phyloP scores from a whole-genome alignment of 2,888 invertebrate species.

The Lycocerus yunnanus region DNA sequence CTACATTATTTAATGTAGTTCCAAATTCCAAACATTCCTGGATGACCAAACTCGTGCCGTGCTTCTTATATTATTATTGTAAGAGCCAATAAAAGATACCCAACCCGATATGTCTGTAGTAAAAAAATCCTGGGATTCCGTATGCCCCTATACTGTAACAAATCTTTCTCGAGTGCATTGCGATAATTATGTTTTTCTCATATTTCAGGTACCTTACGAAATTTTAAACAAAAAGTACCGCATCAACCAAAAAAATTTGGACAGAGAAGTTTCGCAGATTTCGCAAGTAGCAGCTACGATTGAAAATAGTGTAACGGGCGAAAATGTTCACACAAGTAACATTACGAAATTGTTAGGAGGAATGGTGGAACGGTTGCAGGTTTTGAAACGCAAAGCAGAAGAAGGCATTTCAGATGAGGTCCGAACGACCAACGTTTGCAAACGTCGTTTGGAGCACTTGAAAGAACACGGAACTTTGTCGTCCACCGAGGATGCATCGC shows the following conservation, averaged over 20 bases:
- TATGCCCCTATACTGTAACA: too few species aligned
- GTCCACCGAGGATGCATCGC: constrained; percentile 49
- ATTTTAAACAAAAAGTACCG: constrained; percentile 96
- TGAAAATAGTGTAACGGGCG: constrained; percentile 72
- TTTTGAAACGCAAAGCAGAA: constrained; percentile 91
- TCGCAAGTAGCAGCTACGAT: constrained; percentile 78
- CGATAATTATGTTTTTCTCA: too few species aligned
- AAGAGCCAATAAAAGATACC: too few species aligned
- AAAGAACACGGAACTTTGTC: constrained; percentile 71
- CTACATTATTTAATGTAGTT: too few species aligned
- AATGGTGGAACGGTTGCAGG: constrained; percentile 85
- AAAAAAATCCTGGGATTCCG: too few species aligned
- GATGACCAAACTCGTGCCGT: too few species aligned
- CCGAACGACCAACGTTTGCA: constrained; percentile 88
- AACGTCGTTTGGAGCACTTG: constrained; percentile 89
- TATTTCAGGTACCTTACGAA: constrained; percentile 89
- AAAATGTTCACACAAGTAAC: constrained; percentile 66
- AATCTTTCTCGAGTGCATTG: too few species aligned
- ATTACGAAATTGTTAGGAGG: constrained; percentile 83
- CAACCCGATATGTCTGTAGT: too few species aligned
- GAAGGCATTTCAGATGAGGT: constrained; percentile 92
- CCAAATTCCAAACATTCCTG: too few species aligned
- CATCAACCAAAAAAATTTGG: constrained; percentile 90
- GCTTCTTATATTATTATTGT: too few species aligned
- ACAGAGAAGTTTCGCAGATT: constrained; percentile 90